Evolutionary conservation across 2,797 vertebrate genomes (phyloP).

Genomic region (Aeoliscus strigatus): DNA sequence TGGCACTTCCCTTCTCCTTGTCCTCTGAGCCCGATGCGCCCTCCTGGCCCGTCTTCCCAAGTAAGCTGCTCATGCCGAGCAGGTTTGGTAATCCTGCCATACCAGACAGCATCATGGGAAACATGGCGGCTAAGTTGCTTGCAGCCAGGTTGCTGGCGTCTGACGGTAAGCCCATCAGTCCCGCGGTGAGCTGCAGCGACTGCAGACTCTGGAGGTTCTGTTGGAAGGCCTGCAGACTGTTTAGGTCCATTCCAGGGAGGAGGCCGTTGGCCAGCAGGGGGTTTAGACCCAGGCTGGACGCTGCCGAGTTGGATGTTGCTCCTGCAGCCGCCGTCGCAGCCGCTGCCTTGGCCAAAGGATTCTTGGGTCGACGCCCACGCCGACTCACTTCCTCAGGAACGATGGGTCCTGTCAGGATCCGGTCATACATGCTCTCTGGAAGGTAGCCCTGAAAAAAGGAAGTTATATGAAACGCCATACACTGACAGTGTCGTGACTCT

Average conservation of each 20-base stretch:
- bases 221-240: constrained; percentile 90
- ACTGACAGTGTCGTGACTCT: too few relatives aligned
- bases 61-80: constrained; percentile 82
- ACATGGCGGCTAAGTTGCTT: constrained; percentile 89
- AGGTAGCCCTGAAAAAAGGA: constrained; percentile 85
- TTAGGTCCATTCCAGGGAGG: constrained; percentile 87
- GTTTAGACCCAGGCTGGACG: constrained; percentile 71
- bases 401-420: constrained; percentile 95
- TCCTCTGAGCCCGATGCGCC: constrained; percentile 70
- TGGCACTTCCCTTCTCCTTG: constrained; percentile 69
- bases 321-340: constrained; percentile 42
- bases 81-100: constrained; percentile 92
- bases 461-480: not conserved
- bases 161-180: constrained; percentile 88
- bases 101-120: constrained; percentile 96
- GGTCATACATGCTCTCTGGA: constrained; percentile 95
- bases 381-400: constrained; percentile 96
- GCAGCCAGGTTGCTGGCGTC: constrained; percentile 79
- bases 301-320: constrained; percentile 58
- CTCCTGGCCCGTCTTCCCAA: constrained; percentile 79
- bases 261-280: constrained; percentile 88
- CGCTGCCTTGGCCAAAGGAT: constrained; percentile 82
- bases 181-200: constrained; percentile 91
- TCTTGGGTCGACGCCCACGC: constrained; percentile 91
- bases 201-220: constrained; percentile 95